phyloP scores from a whole-genome alignment of 2,888 invertebrate genomes.

The Netelia fuscicornis region DNA sequence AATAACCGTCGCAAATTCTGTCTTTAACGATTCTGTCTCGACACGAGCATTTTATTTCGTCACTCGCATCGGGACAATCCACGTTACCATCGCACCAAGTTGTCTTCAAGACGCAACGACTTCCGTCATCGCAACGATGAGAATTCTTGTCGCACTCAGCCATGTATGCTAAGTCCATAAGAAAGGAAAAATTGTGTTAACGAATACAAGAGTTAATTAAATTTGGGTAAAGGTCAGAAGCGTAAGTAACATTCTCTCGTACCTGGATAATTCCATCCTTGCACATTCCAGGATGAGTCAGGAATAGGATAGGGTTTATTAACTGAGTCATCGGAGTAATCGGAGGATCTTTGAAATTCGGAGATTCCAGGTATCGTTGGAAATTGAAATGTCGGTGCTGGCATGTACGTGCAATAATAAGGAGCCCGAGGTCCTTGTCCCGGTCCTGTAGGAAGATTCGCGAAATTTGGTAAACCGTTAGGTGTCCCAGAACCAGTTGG shows the following conservation, averaged over 20 bases:
- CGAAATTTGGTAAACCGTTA: constrained; percentile 40
- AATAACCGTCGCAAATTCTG: constrained; percentile 92
- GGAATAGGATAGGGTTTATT: background rate
- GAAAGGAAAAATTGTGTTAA: background rate
- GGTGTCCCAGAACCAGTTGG: constrained; percentile 67
- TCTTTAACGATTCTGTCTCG: constrained; percentile 88
- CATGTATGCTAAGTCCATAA: constrained; percentile 30
- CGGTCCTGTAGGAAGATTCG: constrained; percentile 35
- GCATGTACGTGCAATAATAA: constrained; percentile 78
- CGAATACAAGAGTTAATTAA: background rate
- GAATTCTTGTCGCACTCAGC: constrained; percentile 63
- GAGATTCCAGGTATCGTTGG: constrained; percentile 72
- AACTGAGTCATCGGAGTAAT: background rate
- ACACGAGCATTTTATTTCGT: constrained; percentile 91
- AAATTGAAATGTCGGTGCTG: constrained; percentile 75
- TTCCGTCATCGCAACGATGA: constrained; percentile 73
- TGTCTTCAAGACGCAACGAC: constrained; percentile 86
- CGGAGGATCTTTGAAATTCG: constrained; percentile 71
- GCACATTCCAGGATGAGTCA: constrained; percentile 1
- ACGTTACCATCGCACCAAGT: constrained; percentile 91
- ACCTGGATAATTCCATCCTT: constrained; percentile 42
- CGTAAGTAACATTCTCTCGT: background rate
- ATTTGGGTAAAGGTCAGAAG: background rate
- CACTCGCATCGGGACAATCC: constrained; percentile 92
- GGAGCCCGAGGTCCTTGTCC: constrained; percentile 42